Conservation (phyloP, 2,797 vertebrate species). For the Arremon aurantiirostris region DNA sequence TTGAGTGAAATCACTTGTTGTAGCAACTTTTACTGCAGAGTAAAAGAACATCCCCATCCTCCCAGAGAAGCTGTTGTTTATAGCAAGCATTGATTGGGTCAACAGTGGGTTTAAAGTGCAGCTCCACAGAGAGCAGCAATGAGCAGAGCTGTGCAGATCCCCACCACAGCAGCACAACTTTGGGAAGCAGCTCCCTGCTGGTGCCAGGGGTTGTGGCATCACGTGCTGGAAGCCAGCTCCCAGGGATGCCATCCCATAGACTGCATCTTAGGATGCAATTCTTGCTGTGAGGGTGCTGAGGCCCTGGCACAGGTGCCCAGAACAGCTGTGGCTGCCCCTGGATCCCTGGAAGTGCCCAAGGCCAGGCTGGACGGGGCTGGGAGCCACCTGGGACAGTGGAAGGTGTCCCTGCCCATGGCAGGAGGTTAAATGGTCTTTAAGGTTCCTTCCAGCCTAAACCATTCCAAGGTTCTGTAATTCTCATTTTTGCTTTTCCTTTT, state of each 20-base stretch:
- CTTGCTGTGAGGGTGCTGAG: fast-evolving
- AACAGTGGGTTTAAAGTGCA: neutral
- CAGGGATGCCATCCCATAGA: neutral
- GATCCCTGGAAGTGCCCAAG: neutral
- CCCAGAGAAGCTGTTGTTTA: neutral
- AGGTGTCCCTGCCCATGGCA: neutral
- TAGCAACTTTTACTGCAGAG: neutral
- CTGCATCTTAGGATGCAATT: neutral
- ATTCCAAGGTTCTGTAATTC: neutral
- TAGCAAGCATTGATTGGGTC: neutral
- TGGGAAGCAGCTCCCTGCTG: neutral
- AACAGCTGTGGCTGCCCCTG: neutral
- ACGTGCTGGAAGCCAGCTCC: neutral
- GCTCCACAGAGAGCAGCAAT: neutral
- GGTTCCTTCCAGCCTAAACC: neutral
- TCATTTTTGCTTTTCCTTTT: neutral
- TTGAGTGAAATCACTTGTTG: neutral
- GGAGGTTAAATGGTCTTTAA: fast-evolving
- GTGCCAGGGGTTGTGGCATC: neutral
- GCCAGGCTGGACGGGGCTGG: fast-evolving
- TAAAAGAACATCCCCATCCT: neutral
- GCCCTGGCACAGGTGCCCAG: neutral
- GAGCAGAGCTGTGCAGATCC: neutral
- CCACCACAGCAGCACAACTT: fast-evolving
- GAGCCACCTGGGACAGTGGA: fast-evolving